phyloP scores from a whole-genome alignment of 2,797 vertebrate species.

The Tinamus major region DNA sequence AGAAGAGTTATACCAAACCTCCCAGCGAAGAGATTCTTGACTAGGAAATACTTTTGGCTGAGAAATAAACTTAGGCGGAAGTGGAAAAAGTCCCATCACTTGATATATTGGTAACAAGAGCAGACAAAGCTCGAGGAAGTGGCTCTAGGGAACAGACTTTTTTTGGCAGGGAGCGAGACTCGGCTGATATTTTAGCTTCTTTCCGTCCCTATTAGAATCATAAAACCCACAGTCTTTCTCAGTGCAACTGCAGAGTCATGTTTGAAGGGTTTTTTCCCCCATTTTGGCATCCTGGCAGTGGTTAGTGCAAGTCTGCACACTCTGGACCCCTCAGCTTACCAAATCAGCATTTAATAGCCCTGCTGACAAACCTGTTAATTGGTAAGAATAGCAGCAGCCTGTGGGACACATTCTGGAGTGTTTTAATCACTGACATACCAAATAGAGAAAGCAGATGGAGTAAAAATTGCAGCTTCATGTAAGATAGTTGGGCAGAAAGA shows the following conservation, averaged over 20 bases:
- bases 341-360: not conserved
- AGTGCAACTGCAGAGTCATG: not conserved
- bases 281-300: not conserved
- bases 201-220: conserved; percentile 52
- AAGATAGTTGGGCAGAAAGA: not conserved
- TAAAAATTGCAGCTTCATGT: not conserved
- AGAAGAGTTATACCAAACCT: not conserved
- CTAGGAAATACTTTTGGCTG: conserved; percentile 4
- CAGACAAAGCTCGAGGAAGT: conserved; percentile 36
- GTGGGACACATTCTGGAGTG: not conserved
- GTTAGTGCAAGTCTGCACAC: not conserved
- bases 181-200: conserved; percentile 53
- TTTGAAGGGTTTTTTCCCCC: conserved; percentile 49
- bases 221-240: not conserved
- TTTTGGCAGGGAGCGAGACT: conserved; percentile 39
- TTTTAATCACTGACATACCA: not conserved
- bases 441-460: not conserved
- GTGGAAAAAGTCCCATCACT: conserved; percentile 28
- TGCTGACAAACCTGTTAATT: conserved; percentile 37
- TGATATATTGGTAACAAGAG: conserved; percentile 5
- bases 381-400: not conserved
- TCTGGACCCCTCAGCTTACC: conserved; percentile 18
- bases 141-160: conserved; percentile 20
- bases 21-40: not conserved
- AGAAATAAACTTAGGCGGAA: conserved; percentile 28